Conservation (phyloP, 2,113 vertebrate genomes). For the Ondatra zibethicus region DNA sequence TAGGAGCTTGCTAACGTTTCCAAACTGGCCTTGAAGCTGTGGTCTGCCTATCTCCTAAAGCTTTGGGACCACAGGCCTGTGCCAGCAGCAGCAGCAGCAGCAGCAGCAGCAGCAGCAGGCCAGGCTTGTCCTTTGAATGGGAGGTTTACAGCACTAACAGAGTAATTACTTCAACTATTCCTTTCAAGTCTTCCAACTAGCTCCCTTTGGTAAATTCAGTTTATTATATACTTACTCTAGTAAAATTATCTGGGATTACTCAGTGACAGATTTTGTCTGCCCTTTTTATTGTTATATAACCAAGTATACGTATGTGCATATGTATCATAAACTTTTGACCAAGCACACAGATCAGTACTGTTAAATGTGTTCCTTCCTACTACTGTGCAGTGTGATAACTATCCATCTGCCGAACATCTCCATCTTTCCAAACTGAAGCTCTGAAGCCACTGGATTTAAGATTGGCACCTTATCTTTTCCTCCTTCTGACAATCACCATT, state of each 20-base stretch:
- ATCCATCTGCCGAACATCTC: neutral
- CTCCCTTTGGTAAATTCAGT: neutral
- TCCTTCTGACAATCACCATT: neutral
- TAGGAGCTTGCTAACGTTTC: too few relatives aligned
- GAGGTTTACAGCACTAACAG: neutral
- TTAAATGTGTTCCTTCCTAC: neutral
- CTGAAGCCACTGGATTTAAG: neutral
- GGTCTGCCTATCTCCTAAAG: neutral
- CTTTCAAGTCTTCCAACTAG: constrained; percentile 36
- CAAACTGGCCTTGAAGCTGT: neutral
- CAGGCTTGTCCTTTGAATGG: neutral
- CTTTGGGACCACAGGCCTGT: neutral
- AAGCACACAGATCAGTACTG: neutral
- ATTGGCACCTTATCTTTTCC: neutral
- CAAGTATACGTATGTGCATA: neutral
- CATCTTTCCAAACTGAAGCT: neutral
- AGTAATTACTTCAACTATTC: neutral
- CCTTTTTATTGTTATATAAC: neutral
- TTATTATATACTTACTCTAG: neutral
- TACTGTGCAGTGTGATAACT: neutral
- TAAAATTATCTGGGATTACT: neutral
- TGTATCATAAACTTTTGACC: neutral
- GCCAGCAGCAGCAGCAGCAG: too few relatives aligned
- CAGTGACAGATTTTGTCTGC: neutral
- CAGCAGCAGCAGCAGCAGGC: too few relatives aligned